Evolutionary conservation across 1,140 invertebrate genomes (phyloP).

Genomic region (Meloidogyne hapla): DNA sequence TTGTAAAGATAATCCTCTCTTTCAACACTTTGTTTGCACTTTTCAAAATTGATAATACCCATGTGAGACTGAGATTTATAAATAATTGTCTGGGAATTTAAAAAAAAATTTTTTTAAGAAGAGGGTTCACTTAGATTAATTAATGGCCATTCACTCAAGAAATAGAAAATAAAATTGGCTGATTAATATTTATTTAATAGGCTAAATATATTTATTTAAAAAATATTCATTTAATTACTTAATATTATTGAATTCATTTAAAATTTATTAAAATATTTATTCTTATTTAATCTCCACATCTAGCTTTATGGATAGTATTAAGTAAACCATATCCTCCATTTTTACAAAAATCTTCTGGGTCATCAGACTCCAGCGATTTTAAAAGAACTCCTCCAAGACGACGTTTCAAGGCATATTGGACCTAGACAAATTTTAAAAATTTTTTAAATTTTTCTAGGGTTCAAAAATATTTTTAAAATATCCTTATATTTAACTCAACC

Average conservation of each 20-base stretch:
- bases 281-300: not conserved
- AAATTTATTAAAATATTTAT: not conserved
- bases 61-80: too few relatives aligned
- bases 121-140: too few relatives aligned
- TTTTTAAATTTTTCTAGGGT: not conserved
- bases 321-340: slow-evolving; percentile 16
- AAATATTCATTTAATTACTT: not conserved
- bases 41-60: too few relatives aligned
- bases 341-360: slow-evolving; percentile 18
- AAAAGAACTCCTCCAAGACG: slow-evolving; percentile 21
- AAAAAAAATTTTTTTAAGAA: too few relatives aligned
- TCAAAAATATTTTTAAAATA: not conserved
- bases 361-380: slow-evolving; percentile 14
- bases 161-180: too few relatives aligned
- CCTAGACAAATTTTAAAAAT: not conserved
- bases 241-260: not conserved
- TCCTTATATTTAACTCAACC: slow-evolving; percentile 28
- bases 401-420: slow-evolving; percentile 16
- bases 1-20: not conserved
- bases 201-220: not conserved
- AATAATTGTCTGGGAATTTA: too few relatives aligned
- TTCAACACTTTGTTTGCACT: too few relatives aligned
- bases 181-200: too few relatives aligned
- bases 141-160: too few relatives aligned
- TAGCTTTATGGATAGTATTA: slow-evolving; percentile 8